phyloP scores from a whole-genome alignment of 2,113 vertebrate genomes.

The Tapirus terrestris region DNA sequence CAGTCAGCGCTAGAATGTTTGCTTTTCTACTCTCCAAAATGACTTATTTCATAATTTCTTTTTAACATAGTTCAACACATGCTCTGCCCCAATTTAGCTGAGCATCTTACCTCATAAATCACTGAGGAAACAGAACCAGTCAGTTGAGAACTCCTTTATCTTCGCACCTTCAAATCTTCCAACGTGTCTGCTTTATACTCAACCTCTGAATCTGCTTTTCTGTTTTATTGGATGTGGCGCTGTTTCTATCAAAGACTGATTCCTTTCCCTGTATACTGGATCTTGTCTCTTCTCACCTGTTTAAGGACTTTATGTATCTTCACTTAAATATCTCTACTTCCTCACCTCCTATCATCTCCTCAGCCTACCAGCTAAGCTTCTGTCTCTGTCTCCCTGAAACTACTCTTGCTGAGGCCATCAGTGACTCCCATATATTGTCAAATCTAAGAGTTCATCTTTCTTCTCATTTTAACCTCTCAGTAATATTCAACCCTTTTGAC shows the following conservation, averaged over 20 bases:
- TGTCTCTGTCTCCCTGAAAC: not conserved
- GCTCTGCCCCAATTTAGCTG: not conserved
- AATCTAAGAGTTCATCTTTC: not conserved
- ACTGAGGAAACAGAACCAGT: not conserved
- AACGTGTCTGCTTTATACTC: not conserved
- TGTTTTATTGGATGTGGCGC: not conserved
- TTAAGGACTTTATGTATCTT: not conserved
- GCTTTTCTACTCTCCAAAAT: not conserved
- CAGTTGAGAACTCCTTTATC: not conserved
- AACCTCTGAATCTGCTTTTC: not conserved
- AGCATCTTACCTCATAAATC: not conserved
- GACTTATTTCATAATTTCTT: not conserved
- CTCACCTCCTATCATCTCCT: not conserved
- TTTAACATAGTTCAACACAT: not conserved
- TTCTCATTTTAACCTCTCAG: not conserved
- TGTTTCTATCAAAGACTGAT: constrained; percentile 21
- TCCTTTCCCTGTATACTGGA: not conserved
- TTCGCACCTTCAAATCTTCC: not conserved
- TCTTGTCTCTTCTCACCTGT: not conserved
- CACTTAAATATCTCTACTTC: not conserved
- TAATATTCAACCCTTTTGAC: not conserved
- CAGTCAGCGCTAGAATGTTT: not conserved
- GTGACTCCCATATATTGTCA: not conserved
- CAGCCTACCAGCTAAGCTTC: not conserved
- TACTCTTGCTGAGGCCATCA: not conserved